Evolutionary conservation across 2,888 invertebrate genomes (phyloP).

Genomic region (Yponomeuta plumbellus): DNA sequence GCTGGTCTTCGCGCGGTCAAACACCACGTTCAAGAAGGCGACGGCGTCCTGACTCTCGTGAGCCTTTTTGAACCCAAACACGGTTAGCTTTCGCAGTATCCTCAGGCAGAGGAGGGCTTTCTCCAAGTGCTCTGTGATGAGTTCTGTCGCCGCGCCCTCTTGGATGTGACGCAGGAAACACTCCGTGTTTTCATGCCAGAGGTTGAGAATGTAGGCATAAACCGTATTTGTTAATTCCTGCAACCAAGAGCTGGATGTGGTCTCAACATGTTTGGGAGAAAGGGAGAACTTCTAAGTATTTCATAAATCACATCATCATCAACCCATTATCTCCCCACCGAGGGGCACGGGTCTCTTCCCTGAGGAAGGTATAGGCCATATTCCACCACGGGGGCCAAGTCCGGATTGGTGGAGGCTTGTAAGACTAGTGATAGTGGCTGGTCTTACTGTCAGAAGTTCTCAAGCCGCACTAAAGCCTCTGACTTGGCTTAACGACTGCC

Average conservation of each 20-base stretch:
- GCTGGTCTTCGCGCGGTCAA: conserved; percentile 85
- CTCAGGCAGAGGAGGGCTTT: conserved; percentile 88
- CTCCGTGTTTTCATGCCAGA: conserved; percentile 88
- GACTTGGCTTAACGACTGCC: too few species aligned
- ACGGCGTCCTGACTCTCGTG: conserved; percentile 85
- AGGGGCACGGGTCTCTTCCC: too few species aligned
- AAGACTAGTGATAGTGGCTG: too few species aligned
- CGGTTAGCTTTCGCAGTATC: conserved; percentile 88
- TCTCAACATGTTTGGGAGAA: too few species aligned
- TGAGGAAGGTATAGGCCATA: too few species aligned
- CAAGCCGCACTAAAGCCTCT: too few species aligned
- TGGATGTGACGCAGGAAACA: conserved; percentile 80
- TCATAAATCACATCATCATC: too few species aligned
- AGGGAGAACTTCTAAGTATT: background rate
- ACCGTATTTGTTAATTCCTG: conserved; percentile 87
- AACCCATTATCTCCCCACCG: too few species aligned
- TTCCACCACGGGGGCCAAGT: too few species aligned
- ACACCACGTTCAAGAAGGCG: conserved; percentile 86
- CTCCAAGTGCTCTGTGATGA: conserved; percentile 82
- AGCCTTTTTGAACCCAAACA: conserved; percentile 88
- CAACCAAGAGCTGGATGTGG: conserved; percentile 15
- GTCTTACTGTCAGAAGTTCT: too few species aligned
- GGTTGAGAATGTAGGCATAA: conserved; percentile 82
- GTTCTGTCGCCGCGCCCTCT: conserved; percentile 74
- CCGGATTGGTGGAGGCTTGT: too few species aligned